Percentiles rank a stretch among this genome's conserved stretches.
phyloP scores from a whole-genome alignment of 2,797 vertebrate species.

The Catharus ustulatus region DNA sequence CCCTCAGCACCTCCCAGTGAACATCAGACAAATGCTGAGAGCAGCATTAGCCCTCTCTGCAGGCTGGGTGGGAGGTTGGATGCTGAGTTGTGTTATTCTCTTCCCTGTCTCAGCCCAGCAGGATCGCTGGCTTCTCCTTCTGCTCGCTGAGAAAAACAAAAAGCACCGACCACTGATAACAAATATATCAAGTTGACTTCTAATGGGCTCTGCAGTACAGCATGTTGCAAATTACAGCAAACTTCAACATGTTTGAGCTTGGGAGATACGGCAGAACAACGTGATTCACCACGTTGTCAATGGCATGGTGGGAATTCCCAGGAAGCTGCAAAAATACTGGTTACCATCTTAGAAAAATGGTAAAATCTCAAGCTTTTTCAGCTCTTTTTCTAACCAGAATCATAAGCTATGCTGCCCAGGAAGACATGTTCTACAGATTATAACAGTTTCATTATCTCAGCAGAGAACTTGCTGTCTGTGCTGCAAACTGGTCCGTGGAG shows the following conservation, averaged over 20 bases:
- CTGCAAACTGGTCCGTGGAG: conserved; percentile 31
- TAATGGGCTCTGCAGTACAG: background rate
- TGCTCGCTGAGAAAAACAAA: conserved; percentile 26
- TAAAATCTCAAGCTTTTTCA: background rate
- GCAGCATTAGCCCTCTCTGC: background rate
- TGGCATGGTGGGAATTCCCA: background rate
- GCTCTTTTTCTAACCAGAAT: background rate
- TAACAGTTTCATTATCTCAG: conserved; percentile 51
- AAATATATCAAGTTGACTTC: conserved; percentile 27
- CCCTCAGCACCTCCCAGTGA: background rate
- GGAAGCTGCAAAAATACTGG: background rate
- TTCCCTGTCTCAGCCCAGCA: background rate
- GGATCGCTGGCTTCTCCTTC: background rate
- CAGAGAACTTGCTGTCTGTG: conserved; percentile 27
- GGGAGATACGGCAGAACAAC: background rate
- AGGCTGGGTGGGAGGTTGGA: background rate
- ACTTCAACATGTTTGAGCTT: background rate
- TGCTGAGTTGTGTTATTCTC: background rate
- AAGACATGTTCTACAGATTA: conserved; percentile 24
- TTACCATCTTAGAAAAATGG: conserved; percentile 7
- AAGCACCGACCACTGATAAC: background rate
- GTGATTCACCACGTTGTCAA: background rate
- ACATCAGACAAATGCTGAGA: background rate
- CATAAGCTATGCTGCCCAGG: background rate
- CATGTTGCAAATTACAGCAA: background rate